A percentile compares a stretch with the other conserved stretches of the same genome.
phyloP scores from a whole-genome alignment of 1,140 invertebrate genomes.

The Nebria ingens region DNA sequence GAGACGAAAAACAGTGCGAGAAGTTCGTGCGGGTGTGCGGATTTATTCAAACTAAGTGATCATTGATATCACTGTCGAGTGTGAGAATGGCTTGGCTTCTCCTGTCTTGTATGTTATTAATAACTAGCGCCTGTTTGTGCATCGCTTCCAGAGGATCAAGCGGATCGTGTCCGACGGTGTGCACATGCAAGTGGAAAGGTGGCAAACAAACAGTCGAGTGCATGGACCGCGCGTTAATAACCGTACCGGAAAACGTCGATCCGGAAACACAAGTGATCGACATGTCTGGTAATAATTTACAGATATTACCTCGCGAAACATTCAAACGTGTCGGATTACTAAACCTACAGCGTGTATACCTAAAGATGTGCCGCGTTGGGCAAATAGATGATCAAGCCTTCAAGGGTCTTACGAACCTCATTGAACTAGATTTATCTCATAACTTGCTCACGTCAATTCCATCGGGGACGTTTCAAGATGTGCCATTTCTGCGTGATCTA shows the following conservation, averaged over 20 bases:
- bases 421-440: conserved; percentile 76
- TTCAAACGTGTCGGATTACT: conserved; percentile 69
- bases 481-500: conserved; percentile 69
- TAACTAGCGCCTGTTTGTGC: not conserved
- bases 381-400: conserved; percentile 77
- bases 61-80: not conserved
- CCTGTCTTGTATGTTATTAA: not conserved
- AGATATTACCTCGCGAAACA: conserved; percentile 65
- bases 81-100: not conserved
- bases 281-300: conserved; percentile 75
- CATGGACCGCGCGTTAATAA: conserved; percentile 64
- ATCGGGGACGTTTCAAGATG: conserved; percentile 61
- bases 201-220: conserved; percentile 87
- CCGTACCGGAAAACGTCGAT: conserved; percentile 71
- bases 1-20: not conserved
- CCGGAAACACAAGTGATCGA: conserved; percentile 83
- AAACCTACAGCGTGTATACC: conserved; percentile 76
- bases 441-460: conserved; percentile 72
- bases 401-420: conserved; percentile 72
- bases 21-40: not conserved
- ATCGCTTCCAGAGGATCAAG: conserved; percentile 22
- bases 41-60: not conserved
- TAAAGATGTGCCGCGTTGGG: conserved; percentile 68
- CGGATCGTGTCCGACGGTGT: conserved; percentile 61
- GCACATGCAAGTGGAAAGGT: conserved; percentile 84